Conservation (phyloP, 2,797 vertebrate species). For the Tympanoctomys barrerae region DNA sequence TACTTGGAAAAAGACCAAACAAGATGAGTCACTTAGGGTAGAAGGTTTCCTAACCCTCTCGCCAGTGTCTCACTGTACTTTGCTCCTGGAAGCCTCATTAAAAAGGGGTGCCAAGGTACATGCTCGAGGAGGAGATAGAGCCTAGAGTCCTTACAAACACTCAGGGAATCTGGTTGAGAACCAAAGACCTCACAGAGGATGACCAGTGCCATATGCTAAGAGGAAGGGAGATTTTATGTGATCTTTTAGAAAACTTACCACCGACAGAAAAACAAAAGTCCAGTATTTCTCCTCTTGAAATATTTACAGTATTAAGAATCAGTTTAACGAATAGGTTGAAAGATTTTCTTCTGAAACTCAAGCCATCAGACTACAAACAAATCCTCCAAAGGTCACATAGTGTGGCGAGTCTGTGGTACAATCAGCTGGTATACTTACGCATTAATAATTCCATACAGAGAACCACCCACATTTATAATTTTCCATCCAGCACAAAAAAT, state of each 20-base stretch:
- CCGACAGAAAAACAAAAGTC: slow-evolving; percentile 17
- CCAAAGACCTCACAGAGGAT: background rate
- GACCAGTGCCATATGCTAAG: background rate
- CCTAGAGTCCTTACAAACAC: background rate
- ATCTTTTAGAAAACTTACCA: background rate
- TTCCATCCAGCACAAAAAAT: background rate
- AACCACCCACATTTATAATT: background rate
- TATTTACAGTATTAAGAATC: background rate
- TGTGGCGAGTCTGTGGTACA: background rate
- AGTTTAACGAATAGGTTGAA: background rate
- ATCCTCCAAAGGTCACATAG: background rate
- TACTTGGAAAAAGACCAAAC: background rate
- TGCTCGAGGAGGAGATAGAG: background rate
- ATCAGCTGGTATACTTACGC: background rate
- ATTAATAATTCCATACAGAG: background rate
- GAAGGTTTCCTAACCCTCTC: background rate
- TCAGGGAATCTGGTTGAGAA: background rate
- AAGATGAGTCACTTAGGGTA: slow-evolving; percentile 31
- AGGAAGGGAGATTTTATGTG: background rate
- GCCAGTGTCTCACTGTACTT: background rate
- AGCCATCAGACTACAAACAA: background rate
- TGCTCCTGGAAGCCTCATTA: background rate
- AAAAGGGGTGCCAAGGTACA: background rate
- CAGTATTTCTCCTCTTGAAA: slow-evolving; percentile 40
- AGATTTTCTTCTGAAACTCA: background rate